Conservation (phyloP, 2,113 vertebrate genomes). For the Taxidea taxus region DNA sequence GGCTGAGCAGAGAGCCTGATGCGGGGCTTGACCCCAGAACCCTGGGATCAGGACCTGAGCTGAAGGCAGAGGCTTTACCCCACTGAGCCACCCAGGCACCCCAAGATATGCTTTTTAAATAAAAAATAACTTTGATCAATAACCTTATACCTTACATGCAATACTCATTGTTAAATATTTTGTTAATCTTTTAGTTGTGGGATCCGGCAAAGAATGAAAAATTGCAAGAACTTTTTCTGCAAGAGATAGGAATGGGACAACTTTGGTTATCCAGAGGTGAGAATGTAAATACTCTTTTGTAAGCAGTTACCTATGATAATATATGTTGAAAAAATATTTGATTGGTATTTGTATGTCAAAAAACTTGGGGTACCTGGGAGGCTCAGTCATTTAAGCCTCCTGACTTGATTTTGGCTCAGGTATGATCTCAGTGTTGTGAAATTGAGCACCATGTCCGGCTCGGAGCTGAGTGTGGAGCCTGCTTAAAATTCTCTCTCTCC, state of each 20-base stretch:
- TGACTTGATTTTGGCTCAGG: neutral
- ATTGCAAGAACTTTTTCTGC: slow-evolving; percentile 66
- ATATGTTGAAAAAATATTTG: slow-evolving; percentile 16
- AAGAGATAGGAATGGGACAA: slow-evolving; percentile 65
- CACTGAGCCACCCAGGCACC: no score
- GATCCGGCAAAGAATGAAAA: slow-evolving; percentile 58
- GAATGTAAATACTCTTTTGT: neutral
- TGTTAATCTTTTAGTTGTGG: slow-evolving; percentile 46
- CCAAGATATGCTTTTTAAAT: neutral
- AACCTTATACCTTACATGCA: neutral
- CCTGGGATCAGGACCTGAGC: no score
- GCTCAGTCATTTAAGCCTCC: neutral
- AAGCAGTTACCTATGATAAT: neutral
- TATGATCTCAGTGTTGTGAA: neutral
- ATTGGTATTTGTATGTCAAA: neutral
- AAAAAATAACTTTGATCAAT: slow-evolving; percentile 16
- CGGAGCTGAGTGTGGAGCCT: neutral
- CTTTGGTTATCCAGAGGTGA: slow-evolving; percentile 70
- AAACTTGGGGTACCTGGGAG: neutral
- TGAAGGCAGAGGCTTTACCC: no score
- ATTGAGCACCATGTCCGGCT: neutral
- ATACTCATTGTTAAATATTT: slow-evolving; percentile 54
- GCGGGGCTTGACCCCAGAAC: no score
- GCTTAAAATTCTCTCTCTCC: neutral
- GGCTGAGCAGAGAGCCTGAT: no score